These are phyloP conservation scores for Malacoctenus gilli DNA, from an alignment of 2,797 vertebrate species.

Conservation along the genomic window DNA sequence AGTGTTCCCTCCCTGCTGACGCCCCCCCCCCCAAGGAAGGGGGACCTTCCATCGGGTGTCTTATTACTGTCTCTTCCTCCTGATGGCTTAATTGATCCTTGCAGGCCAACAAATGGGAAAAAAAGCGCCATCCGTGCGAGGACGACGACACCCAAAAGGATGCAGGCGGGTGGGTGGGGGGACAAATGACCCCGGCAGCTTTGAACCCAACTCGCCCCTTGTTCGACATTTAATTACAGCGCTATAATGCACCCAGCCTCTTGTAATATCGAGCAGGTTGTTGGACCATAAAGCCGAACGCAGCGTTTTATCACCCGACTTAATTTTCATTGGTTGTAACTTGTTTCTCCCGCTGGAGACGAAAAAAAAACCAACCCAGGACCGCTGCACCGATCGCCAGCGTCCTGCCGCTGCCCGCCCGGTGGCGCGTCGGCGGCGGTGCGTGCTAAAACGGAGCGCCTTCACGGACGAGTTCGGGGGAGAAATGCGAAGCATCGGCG, in stretches of 20 bases:
- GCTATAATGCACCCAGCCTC: slow-evolving; percentile 11
- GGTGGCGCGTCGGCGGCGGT: slow-evolving; percentile 49
- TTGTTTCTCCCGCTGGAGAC: slow-evolving; percentile 37
- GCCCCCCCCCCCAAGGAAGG: slow-evolving; percentile 54
- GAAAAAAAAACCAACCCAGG: too few species aligned
- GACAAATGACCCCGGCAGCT: slow-evolving; percentile 35
- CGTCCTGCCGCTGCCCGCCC: slow-evolving; percentile 54
- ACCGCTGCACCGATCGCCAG: slow-evolving; percentile 54
- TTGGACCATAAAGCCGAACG: slow-evolving; percentile 43
- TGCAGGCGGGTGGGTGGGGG: background rate
- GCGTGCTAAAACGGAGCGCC: slow-evolving; percentile 64
- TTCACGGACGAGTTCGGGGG: slow-evolving; percentile 72
- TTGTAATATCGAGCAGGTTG: slow-evolving; percentile 27
- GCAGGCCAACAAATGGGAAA: slow-evolving; percentile 46
- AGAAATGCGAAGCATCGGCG: slow-evolving; percentile 71
- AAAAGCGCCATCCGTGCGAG: slow-evolving; percentile 39
- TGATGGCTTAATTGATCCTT: slow-evolving; percentile 77
- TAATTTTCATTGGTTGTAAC: slow-evolving; percentile 30
- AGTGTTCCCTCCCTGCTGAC: too few species aligned
- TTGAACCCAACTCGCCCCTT: slow-evolving; percentile 47
- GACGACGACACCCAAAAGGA: slow-evolving; percentile 50
- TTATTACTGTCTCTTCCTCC: slow-evolving; percentile 65
- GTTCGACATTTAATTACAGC: slow-evolving; percentile 53
- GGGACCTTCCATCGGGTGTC: slow-evolving; percentile 65
- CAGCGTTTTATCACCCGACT: slow-evolving; percentile 34